These are phyloP conservation scores for Sinodicranocentrus sp. DNA, from an alignment of 2,888 invertebrate genomes.

Conservation along the genomic window DNA sequence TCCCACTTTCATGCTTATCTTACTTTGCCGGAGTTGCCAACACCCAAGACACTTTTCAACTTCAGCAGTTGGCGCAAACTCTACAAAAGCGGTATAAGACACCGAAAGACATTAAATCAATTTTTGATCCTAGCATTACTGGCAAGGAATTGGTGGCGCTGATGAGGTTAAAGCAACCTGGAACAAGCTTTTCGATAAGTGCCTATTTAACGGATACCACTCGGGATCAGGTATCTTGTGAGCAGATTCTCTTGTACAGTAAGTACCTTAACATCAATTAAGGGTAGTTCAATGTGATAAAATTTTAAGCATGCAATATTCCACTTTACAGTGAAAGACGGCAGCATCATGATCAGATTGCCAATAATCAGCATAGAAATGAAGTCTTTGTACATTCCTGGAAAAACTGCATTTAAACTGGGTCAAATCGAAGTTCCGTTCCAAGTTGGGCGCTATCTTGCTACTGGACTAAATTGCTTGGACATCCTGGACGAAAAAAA, in stretches of 20 bases:
- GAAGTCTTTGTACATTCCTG: slow-evolving; percentile 50
- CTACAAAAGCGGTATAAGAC: slow-evolving; percentile 9
- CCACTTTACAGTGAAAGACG: slow-evolving; percentile 59
- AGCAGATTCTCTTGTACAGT: slow-evolving; percentile 36
- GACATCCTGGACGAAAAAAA: slow-evolving; percentile 13
- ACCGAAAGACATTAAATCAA: neutral
- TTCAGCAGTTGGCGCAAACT: slow-evolving; percentile 37
- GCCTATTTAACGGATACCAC: slow-evolving; percentile 7
- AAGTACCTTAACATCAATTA: neutral
- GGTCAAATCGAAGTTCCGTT: slow-evolving; percentile 44
- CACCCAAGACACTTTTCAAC: slow-evolving; percentile 5
- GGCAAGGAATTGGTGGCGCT: slow-evolving; percentile 24
- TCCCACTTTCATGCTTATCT: slow-evolving; percentile 65
- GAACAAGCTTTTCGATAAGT: neutral
- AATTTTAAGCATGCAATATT: slow-evolving; percentile 3
- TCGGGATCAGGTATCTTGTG: slow-evolving; percentile 30
- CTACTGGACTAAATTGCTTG: slow-evolving; percentile 58
- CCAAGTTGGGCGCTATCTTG: slow-evolving; percentile 52
- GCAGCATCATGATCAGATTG: slow-evolving; percentile 57
- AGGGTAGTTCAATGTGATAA: neutral
- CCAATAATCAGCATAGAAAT: slow-evolving; percentile 33
- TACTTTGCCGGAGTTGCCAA: slow-evolving; percentile 59
- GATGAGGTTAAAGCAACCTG: neutral
- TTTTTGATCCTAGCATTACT: neutral
- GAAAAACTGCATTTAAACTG: neutral